phyloP scores from a whole-genome alignment of 2,797 vertebrate genomes.

The Meda fulgida region DNA sequence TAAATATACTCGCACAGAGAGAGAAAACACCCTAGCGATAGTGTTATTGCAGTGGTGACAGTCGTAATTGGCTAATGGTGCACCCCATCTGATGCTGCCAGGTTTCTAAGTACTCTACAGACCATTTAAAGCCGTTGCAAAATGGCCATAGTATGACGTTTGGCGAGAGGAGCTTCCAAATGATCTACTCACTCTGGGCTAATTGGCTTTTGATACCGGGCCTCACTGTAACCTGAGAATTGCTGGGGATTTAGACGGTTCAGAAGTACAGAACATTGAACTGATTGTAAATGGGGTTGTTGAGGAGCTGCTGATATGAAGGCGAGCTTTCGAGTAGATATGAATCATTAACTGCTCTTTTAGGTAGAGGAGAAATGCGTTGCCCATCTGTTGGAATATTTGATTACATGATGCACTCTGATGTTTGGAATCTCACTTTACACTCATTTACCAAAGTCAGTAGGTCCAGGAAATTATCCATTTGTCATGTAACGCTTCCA shows the following conservation, averaged over 20 bases:
- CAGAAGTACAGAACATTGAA: conserved; percentile 25
- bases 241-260: conserved; percentile 1
- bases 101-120: not conserved
- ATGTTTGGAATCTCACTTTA: conserved; percentile 34
- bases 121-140: not conserved
- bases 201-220: conserved; percentile 7
- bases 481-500: not conserved
- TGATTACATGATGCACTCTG: conserved; percentile 33
- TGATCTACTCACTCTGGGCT: not conserved
- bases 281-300: conserved; percentile 28
- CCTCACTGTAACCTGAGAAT: conserved; percentile 27
- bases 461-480: not conserved
- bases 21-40: conserved; percentile 5
- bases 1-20: not conserved
- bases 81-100: conserved; percentile 12
- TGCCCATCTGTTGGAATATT: conserved; percentile 49
- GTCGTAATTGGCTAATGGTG: conserved; percentile 25
- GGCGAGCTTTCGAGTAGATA: conserved; percentile 1
- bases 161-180: not conserved
- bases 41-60: conserved; percentile 27
- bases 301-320: not conserved
- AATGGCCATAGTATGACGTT: not conserved
- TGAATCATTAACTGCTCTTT: conserved; percentile 31
- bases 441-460: conserved; percentile 16
- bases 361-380: conserved; percentile 1